Evolutionary conservation across 2,797 vertebrate species (phyloP).

Genomic region (Orientallactaga sibirica): DNA sequence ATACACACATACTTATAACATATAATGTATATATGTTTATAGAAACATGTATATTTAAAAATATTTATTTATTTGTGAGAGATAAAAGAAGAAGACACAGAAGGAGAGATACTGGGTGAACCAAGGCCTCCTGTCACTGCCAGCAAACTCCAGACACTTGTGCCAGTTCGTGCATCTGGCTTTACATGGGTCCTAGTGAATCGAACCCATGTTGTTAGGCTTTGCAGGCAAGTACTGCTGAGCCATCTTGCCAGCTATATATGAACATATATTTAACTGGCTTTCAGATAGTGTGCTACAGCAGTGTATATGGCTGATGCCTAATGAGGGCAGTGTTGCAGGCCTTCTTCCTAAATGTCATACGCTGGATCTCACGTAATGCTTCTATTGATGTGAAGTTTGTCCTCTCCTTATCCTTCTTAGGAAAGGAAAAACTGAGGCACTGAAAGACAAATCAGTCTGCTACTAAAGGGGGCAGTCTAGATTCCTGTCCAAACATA

Average conservation of each 20-base stretch:
- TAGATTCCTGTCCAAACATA: neutral
- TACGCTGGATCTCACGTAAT: neutral
- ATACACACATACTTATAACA: neutral
- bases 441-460: neutral
- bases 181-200: too few relatives aligned
- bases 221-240: too few relatives aligned
- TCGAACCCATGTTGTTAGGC: too few relatives aligned
- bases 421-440: neutral
- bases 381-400: neutral
- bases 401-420: neutral
- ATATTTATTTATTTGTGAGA: neutral
- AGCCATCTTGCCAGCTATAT: neutral
- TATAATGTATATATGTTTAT: neutral
- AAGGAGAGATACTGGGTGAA: too few relatives aligned
- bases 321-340: neutral
- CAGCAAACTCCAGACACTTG: too few relatives aligned
- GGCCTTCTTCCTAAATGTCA: neutral
- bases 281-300: constrained; percentile 30
- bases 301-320: neutral
- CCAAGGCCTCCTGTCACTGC: too few relatives aligned
- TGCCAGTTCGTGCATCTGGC: too few relatives aligned
- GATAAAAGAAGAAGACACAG: too few relatives aligned
- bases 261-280: neutral
- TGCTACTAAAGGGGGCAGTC: neutral
- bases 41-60: neutral